These are phyloP conservation scores for Xanthia icteritia DNA, from an alignment of 2,888 invertebrate species.

Conservation along the genomic window DNA sequence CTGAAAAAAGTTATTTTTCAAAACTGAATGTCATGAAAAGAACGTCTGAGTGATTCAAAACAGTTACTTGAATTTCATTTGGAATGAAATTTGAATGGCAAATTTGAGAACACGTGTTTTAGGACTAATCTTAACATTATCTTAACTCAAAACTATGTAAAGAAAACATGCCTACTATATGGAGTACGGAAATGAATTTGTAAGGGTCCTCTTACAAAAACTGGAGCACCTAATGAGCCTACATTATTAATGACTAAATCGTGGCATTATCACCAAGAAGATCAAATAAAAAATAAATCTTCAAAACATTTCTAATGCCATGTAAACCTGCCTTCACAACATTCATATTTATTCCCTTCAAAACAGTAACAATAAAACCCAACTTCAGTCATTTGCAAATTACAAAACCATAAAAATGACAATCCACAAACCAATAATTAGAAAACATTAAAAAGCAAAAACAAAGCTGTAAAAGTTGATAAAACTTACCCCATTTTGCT, in stretches of 20 bases:
- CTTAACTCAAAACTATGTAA: background rate
- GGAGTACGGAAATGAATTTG: background rate
- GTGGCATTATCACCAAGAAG: slow-evolving; percentile 7
- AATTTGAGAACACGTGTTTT: background rate
- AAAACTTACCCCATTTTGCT: slow-evolving; percentile 58
- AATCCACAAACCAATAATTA: slow-evolving; percentile 50
- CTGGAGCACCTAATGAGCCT: background rate
- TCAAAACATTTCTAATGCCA: background rate
- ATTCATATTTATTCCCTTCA: slow-evolving; percentile 23
- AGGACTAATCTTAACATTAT: background rate
- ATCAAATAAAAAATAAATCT: slow-evolving; percentile 13
- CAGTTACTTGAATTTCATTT: background rate
- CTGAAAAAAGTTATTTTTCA: slow-evolving; percentile 29
- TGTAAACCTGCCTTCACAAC: background rate
- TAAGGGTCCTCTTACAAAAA: background rate
- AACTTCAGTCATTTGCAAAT: slow-evolving; percentile 54
- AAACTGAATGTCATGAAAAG: slow-evolving; percentile 44
- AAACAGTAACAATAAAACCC: slow-evolving; percentile 50
- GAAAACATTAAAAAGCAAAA: slow-evolving; percentile 47
- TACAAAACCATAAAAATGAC: slow-evolving; percentile 57
- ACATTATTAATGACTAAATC: background rate
- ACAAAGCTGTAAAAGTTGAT: slow-evolving; percentile 50
- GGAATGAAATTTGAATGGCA: background rate
- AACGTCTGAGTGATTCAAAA: background rate
- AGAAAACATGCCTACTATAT: background rate